phyloP scores from a whole-genome alignment of 2,888 invertebrate species.

The Conomelus anceps region DNA sequence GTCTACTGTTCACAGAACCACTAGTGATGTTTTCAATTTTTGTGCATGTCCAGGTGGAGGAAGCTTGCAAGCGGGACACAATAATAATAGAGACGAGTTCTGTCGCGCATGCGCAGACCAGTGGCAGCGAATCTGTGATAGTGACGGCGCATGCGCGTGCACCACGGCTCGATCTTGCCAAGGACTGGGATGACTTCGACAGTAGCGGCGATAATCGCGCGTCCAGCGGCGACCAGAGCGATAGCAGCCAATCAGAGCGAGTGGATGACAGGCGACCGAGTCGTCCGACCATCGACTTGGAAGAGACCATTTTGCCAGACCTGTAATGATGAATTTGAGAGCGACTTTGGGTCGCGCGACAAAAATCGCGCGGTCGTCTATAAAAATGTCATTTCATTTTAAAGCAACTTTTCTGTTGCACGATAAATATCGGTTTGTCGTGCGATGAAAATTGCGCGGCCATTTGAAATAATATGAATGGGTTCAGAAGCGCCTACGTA shows the following conservation, averaged over 20 bases:
- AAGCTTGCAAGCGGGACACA: neutral
- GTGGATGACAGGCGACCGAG: too few species aligned
- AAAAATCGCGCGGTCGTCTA: too few species aligned
- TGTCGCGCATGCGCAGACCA: neutral
- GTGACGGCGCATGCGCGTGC: neutral
- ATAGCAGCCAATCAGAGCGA: too few species aligned
- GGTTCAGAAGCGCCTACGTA: too few species aligned
- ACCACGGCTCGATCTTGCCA: neutral
- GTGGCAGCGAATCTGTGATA: neutral
- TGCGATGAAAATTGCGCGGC: too few species aligned
- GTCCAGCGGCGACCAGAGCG: neutral
- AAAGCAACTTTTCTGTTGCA: too few species aligned
- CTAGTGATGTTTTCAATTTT: neutral
- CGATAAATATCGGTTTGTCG: too few species aligned
- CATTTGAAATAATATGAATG: too few species aligned
- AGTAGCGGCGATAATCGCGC: neutral
- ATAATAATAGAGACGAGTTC: neutral
- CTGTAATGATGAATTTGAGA: neutral
- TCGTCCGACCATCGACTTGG: neutral
- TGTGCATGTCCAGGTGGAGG: neutral
- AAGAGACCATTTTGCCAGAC: neutral
- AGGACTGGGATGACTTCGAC: neutral
- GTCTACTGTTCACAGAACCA: too few species aligned
- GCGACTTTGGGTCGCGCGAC: too few species aligned
- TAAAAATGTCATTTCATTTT: too few species aligned